phyloP scores from a whole-genome alignment of 1,140 invertebrate genomes.

The Pogonomyrmex barbatus region DNA sequence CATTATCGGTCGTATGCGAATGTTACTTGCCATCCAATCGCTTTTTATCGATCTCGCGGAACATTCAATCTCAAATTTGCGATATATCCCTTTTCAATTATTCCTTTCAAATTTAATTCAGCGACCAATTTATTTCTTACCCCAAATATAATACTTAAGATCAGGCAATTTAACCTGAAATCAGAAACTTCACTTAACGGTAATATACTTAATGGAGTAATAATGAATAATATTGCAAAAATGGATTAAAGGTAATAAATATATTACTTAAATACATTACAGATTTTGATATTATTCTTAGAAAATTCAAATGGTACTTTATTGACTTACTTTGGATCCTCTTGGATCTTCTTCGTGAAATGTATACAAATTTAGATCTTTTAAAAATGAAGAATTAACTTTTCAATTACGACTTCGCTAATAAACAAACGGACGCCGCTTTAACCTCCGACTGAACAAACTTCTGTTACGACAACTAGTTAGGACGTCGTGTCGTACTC shows the following conservation, averaged over 20 bases:
- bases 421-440: constrained; percentile 50
- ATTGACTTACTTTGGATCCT: neutral
- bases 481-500: constrained; percentile 17
- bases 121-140: neutral
- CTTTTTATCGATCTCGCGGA: constrained; percentile 23
- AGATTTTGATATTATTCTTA: constrained; percentile 6
- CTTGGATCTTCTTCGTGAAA: neutral
- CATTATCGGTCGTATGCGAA: constrained; percentile 48
- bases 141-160: neutral
- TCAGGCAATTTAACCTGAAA: neutral
- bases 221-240: constrained; percentile 18
- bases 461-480: constrained; percentile 43
- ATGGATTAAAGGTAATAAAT: constrained; percentile 34
- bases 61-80: constrained; percentile 17
- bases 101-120: neutral
- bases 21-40: neutral
- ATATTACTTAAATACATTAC: neutral
- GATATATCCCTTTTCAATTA: neutral
- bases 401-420: constrained; percentile 51
- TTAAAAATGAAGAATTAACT: constrained; percentile 39
- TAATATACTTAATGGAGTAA: constrained; percentile 37
- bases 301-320: neutral
- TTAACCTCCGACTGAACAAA: constrained; percentile 49
- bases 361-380: neutral
- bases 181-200: neutral